Evolutionary conservation across 2,888 invertebrate genomes (phyloP), one percentile per base, ranked within the genome.

Genomic region (Tillus elongatus): DNA sequence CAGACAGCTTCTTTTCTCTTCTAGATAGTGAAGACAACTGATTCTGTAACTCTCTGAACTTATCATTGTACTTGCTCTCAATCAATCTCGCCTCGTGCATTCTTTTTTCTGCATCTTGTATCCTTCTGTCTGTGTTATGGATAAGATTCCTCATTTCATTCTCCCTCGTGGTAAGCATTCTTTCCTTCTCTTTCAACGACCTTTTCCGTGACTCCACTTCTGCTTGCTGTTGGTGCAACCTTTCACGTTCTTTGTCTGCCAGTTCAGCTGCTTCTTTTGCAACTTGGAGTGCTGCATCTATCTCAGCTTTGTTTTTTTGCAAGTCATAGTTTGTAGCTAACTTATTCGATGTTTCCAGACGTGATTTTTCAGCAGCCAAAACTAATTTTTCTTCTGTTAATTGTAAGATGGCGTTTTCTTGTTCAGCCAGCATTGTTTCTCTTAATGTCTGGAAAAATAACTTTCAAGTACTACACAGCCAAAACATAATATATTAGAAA

Each of bases 1-100:
- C 73, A 0, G 75, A 73, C 24, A 77, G 67, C 46, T 74, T 73
- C 48, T 75, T 75, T 44, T 77, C 77, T 47, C 76, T 67, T 8
- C 60, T 54, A 12, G 72, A 69, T 11, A 77, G 50, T 1, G 73
- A 70, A 2, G 69, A 61, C 2, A 73, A 68, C 41, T 76, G 75
- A 41, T 68, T 70, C 54, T 77, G 77, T 19, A 77, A 66, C 30
- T 73, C 67, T 30, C 70, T 61, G 39, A 75, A 66, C 45, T 72
- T 63, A 31, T 75, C 73, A 50, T 75, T 75, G 47, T 73, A 76
- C 53, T 70, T 71, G 10, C 61, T 57, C 51, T 74, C 58, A 4
- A 57, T 45, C 15, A 45, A 40, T 43, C 53, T 59, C 1, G 64
- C 58, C 37, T 65, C 61, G 2, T 49, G 43, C 11, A 64, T 67